Evolutionary conservation across 2,113 vertebrate species (phyloP).

Genomic region (Rhynchomys soricoides): DNA sequence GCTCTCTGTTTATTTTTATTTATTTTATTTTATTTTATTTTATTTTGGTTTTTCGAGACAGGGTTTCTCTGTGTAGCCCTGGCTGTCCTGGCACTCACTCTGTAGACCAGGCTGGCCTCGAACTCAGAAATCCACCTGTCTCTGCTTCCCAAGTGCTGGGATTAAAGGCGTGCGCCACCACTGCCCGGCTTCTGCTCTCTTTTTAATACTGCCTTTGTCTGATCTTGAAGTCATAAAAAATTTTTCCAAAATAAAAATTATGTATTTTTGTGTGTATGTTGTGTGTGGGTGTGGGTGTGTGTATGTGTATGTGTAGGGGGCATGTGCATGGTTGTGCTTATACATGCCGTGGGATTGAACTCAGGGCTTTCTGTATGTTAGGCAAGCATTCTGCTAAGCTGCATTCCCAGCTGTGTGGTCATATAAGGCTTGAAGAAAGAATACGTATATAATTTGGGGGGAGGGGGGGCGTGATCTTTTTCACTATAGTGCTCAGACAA

Average conservation of each 20-base stretch:
- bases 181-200: neutral
- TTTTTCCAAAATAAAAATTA: neutral
- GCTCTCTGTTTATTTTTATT: neutral
- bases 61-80: too few relatives aligned
- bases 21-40: too few relatives aligned
- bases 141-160: too few relatives aligned
- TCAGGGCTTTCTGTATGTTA: neutral
- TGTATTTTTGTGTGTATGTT: neutral
- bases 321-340: neutral
- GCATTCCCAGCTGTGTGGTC: neutral
- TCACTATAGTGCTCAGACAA: neutral
- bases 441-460: neutral
- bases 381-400: neutral
- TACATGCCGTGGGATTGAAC: neutral
- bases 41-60: too few relatives aligned
- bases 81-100: too few relatives aligned
- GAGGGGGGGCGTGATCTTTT: neutral
- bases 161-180: too few relatives aligned
- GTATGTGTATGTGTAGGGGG: neutral
- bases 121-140: too few relatives aligned
- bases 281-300: neutral
- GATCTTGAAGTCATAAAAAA: neutral
- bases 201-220: slow-evolving; percentile 1
- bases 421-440: neutral
- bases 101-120: too few relatives aligned